Evolutionary conservation across 2,113 vertebrate species (phyloP), one percentile per base, ranked within the genome.

Genomic region (Sinosuthora webbiana): DNA sequence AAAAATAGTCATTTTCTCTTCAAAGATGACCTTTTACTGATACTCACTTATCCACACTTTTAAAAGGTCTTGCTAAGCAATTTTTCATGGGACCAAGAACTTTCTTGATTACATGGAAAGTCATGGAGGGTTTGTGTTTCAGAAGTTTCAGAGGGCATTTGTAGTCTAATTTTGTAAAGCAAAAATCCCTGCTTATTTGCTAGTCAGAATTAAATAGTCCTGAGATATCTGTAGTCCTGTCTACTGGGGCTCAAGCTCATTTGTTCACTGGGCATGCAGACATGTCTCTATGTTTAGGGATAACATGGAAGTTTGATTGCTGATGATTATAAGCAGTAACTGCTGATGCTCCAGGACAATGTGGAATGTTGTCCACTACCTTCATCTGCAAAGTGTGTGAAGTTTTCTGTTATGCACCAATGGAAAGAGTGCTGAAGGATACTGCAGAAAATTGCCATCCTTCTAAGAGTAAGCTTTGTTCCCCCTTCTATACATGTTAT

Each of bases 11-110:
- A 31, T 55, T 78, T 83, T 6, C 15, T 12, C 3, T 23, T 50
- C 37, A 74, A 5, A 57, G 53, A 10, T 25, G 7, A 2, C 60
- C 10, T 39, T 69, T 74, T n/a, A 18, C 25, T 44, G 30, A 31
- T 1, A 3, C 4, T 87, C 16, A 6, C 25, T 76, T 31, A 42
- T 2, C 4, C 1, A 0, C 7, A 5, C 24, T 87, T 80, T 80
- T 41, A 35, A 81, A 50, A 62, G 23, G 17, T 18, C 20, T 86
- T 65, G 24, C 9, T 64, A 52, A 83, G 20, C 23, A 55, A 1
- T 65, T 53, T 28, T 67, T 75, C 41, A 15, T 1, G 0, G 19
- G 28, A 33, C 31, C 41, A 24, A 7, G 30, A 33, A 24, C 10
- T 63, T 87, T 65, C n/a, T 45, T 30, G 35, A 6, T 77, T 4